Conservation (phyloP, 2,797 vertebrate genomes). For the Perodicticus potto region DNA sequence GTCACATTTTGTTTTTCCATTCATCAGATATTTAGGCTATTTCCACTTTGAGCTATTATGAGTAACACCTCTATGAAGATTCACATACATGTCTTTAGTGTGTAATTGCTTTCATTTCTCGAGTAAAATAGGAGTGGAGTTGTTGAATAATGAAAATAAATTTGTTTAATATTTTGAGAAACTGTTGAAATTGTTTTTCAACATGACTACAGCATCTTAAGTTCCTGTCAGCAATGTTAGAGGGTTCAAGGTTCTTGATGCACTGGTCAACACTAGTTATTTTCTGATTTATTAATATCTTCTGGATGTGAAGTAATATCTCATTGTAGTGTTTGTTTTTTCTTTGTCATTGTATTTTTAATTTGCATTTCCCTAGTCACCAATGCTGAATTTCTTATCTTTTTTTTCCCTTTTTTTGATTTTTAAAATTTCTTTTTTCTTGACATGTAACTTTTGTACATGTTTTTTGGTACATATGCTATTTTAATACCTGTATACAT, state of each 20-base stretch:
- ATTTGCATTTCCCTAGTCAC: neutral
- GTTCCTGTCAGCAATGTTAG: neutral
- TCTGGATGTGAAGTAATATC: neutral
- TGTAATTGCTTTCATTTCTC: neutral
- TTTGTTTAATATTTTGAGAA: constrained; percentile 35
- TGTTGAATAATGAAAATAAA: neutral
- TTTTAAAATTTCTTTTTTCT: too few relatives aligned
- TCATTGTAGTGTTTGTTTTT: neutral
- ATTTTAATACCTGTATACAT: too few relatives aligned
- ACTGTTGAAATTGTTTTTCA: neutral
- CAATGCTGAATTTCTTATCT: neutral
- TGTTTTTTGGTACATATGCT: too few relatives aligned
- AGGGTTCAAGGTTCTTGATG: neutral
- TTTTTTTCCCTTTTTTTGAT: too few relatives aligned
- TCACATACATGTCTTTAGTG: neutral
- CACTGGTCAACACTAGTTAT: neutral
- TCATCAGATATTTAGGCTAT: neutral
- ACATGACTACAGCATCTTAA: neutral
- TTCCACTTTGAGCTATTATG: neutral
- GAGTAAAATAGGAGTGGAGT: neutral
- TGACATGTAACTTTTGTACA: too few relatives aligned
- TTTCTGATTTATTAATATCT: neutral
- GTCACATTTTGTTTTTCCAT: neutral
- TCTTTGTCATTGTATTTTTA: neutral
- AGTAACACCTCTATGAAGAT: neutral